Base-by-base conservation (phyloP, 2,888 invertebrate species). In the Latrodectus hesperus region DNA sequence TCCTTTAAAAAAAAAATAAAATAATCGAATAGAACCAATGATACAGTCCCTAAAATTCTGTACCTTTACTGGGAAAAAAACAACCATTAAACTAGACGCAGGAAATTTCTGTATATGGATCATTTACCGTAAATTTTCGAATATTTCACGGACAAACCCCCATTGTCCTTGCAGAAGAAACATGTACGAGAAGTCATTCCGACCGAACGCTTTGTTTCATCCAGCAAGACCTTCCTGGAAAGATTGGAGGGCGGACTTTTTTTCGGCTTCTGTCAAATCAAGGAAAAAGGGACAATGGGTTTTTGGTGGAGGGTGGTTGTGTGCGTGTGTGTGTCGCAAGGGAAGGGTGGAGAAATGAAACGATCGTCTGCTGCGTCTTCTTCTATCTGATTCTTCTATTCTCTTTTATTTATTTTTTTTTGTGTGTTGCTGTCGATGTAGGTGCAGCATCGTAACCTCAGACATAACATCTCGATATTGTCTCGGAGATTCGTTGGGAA, bases 221-320 rank as follows among this genome's bases (percentile, higher is more conserved):
- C 6, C 38, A 38, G 74, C 81, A 81, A 81, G 81, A 75, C 49
- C 75, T 82, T 82, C 67, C 75, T 55, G 26, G 71, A 71, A 80
- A 80, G 71, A 60, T 71, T 68, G 17, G 26, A 68, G 26, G 26
- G 17, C 68, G 22, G 68, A 8, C 26, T 68, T 17, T 17, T 22
- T 22, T 22, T 22, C 12, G 75, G 71, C 77, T 84, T 84, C 17
- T 84, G 83, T 76, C 83, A 84, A 77, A 84, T 77, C 83, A 84
- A 84, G 77, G 83, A 84, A 82, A 82, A 60, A 75, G 75, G 75
- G 75, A 82, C 82, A 82, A 82, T 82, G 82, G 82, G 82, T 60
- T 60, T 60, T 60, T 60, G 14, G 12, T 16, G 14, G 12, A n/a
- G 60, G 12, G 60, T 12, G 60, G 12, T 60, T 67, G 75, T 70